These are phyloP conservation scores for Paedocypris sp. DNA, from an alignment of 2,113 vertebrate genomes.

Conservation along the genomic window DNA sequence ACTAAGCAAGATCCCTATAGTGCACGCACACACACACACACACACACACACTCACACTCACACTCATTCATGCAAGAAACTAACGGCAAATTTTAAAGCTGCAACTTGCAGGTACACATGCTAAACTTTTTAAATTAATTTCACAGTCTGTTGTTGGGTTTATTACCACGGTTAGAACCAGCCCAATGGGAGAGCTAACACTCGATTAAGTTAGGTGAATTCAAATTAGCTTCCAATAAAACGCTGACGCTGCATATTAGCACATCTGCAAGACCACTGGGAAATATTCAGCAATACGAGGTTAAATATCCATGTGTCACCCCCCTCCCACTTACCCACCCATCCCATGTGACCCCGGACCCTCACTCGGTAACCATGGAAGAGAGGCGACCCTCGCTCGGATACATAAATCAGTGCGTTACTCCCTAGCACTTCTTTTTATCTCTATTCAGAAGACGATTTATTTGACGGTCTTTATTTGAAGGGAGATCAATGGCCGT, in stretches of 20 bases:
- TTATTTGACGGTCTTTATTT: conserved; percentile 48
- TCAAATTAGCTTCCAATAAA: conserved; percentile 7
- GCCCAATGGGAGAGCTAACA: conserved; percentile 9
- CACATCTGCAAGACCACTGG: conserved; percentile 7
- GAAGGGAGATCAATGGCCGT: conserved; percentile 42
- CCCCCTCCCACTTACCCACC: neutral
- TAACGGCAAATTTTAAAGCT: too few relatives aligned
- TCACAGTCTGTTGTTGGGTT: neutral
- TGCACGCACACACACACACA: too few relatives aligned
- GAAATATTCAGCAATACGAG: conserved; percentile 40
- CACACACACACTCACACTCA: too few relatives aligned
- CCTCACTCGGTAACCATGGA: conserved; percentile 55
- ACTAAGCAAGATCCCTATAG: conserved; percentile 34
- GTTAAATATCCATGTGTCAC: conserved; percentile 41
- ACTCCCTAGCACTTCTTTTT: conserved; percentile 50
- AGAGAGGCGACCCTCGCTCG: conserved; percentile 38
- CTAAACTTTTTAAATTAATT: neutral
- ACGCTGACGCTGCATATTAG: conserved; percentile 13
- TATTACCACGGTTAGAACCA: neutral
- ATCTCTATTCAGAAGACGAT: conserved; percentile 45
- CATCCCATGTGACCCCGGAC: conserved; percentile 36
- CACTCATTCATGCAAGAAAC: too few relatives aligned
- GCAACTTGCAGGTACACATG: too few relatives aligned
- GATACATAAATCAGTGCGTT: conserved; percentile 55
- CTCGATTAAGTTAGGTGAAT: conserved; percentile 6